Evolutionary conservation across 2,797 vertebrate genomes (phyloP), one percentile per base, ranked within the genome.

Genomic region (Hipposideros larvatus): DNA sequence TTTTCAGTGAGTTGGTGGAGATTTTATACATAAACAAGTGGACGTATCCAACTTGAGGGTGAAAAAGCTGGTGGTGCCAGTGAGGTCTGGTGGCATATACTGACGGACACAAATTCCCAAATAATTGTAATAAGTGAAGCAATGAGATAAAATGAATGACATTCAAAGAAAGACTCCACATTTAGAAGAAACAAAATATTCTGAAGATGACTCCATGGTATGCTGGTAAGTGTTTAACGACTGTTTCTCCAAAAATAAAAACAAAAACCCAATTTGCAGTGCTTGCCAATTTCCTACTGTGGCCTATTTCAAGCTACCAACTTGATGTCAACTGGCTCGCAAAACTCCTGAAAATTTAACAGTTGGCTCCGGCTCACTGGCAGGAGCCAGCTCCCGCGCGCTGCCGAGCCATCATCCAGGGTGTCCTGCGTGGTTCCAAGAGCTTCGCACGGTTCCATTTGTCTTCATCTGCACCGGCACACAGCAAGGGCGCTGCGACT

Each of bases 291-390:
- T n/a, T 92, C 86, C 75, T 22, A 15, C 88, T 15, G 65, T 1
- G 75, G 22, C 51, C 61, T 37, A 11, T 61, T 57, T 57, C 43
- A 92, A 43, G 37, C 66, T 18, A 59, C 71, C 71, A 18, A 46
- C 16, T 24, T 18, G 34, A 78, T 86, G 86, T 86, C 85, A 65
- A 6, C 78, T 71, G 87, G 78, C 91, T 91, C 68, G 6, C 48
- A 28, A 1, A 71, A 55, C 59, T 68, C 87, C 78, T 4, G 13
- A 70, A 53, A 43, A 46, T 43, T 3, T 18, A n/a, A 63, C 82
- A 24, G 53, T 24, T 68, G 82, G 82, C 59, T 41, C 31, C 2
- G 0, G 2, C 1, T 13, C 41, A 0, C 7, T 6, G 34, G 19
- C 1, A 2, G 51, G 21, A n/a, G 46, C 85, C 74, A 26, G 21